Evolutionary conservation across 1,140 invertebrate genomes (phyloP).

Genomic region (Camponotus pennsylvanicus): DNA sequence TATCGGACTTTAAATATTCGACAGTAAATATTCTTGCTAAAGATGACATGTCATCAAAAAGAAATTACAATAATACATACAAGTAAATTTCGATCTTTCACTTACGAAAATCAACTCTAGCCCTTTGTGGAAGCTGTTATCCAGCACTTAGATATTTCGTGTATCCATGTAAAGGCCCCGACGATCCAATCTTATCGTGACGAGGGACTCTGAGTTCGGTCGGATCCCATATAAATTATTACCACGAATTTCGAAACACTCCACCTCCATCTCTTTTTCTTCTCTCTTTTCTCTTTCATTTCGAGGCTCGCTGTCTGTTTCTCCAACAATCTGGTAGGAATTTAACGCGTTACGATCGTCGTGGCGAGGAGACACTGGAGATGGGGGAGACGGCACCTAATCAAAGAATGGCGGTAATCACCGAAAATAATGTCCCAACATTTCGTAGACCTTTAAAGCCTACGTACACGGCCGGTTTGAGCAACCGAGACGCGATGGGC

Average conservation of each 20-base stretch:
- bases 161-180: constrained; percentile 68
- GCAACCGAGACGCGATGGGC: constrained; percentile 70
- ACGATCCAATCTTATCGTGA: constrained; percentile 79
- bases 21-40: neutral
- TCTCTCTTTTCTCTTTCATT: constrained; percentile 65
- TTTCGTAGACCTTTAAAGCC: constrained; percentile 75
- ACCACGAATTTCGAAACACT: constrained; percentile 76
- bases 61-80: constrained; percentile 57
- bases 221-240: constrained; percentile 75
- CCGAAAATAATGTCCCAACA: constrained; percentile 78
- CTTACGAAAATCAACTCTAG: constrained; percentile 50
- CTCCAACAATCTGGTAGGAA: constrained; percentile 58
- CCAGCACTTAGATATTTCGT: constrained; percentile 70
- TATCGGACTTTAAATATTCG: neutral
- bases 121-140: constrained; percentile 70
- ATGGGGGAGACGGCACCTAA: constrained; percentile 65
- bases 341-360: constrained; percentile 61
- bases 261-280: constrained; percentile 28
- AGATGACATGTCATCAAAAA: neutral
- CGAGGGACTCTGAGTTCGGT: constrained; percentile 64
- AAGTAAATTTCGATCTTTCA: constrained; percentile 57
- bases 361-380: neutral
- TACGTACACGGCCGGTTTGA: constrained; percentile 66
- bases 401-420: constrained; percentile 80
- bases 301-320: constrained; percentile 44